Conservation (phyloP, 2,888 invertebrate genomes). For the Diabrotica balteata region DNA sequence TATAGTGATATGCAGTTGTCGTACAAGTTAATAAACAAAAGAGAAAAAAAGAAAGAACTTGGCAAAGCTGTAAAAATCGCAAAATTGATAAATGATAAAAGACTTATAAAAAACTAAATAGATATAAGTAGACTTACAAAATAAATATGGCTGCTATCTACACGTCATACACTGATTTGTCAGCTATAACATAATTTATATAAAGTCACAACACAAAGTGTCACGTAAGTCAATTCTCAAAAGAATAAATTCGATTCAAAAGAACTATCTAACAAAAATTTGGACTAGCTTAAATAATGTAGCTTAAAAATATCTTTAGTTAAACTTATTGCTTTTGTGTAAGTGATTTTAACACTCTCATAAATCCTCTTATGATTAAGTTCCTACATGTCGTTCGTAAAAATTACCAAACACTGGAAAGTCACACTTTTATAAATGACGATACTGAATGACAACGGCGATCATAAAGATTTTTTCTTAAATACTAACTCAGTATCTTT, state of each 20-base stretch:
- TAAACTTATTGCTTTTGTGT: too few species aligned
- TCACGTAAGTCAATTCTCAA: neutral
- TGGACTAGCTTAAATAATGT: too few species aligned
- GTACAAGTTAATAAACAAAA: neutral
- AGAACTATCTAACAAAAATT: too few species aligned
- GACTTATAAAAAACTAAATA: slow-evolving; percentile 35
- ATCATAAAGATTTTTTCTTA: too few species aligned
- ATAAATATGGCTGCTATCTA: slow-evolving; percentile 44
- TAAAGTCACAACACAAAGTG: slow-evolving; percentile 14
- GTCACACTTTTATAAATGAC: too few species aligned
- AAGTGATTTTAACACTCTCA: too few species aligned
- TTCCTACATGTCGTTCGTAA: too few species aligned
- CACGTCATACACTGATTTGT: slow-evolving; percentile 42
- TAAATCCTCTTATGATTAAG: too few species aligned
- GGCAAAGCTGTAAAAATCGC: slow-evolving; percentile 34
- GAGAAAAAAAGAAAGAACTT: slow-evolving; percentile 29
- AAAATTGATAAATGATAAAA: slow-evolving; percentile 24
- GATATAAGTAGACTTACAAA: slow-evolving; percentile 35
- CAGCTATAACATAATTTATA: slow-evolving; percentile 27
- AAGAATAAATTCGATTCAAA: neutral
- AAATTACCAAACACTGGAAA: too few species aligned
- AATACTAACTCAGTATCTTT: too few species aligned
- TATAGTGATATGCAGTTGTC: slow-evolving; percentile 39
- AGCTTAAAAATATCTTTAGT: too few species aligned
- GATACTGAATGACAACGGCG: too few species aligned